A percentile compares a stretch with the other conserved stretches of the same genome.
phyloP scores from a whole-genome alignment of 2,888 invertebrate species.

The Epiblema foenella region DNA sequence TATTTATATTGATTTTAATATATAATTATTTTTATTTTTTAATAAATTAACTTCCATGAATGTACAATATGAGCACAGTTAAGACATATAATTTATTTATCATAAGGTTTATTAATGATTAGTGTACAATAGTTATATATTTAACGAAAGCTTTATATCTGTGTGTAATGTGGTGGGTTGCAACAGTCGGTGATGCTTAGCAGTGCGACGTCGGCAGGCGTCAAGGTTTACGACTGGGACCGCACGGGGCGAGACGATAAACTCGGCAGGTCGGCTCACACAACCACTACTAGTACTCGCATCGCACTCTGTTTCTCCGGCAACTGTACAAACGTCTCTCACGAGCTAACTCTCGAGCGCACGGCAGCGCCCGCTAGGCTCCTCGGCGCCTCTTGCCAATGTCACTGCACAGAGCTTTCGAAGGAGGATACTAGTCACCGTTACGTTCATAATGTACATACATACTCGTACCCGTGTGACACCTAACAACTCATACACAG shows the following conservation, averaged over 20 bases:
- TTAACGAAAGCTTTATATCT: conserved; percentile 51
- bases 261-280: conserved; percentile 92
- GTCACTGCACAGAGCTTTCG: conserved; percentile 28
- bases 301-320: conserved; percentile 24
- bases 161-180: conserved; percentile 72
- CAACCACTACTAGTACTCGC: conserved; percentile 43
- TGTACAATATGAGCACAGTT: conserved; percentile 33
- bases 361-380: conserved; percentile 29
- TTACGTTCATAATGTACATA: conserved; percentile 24
- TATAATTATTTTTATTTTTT: neutral
- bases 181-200: conserved; percentile 77
- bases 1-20: neutral
- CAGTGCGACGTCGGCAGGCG: conserved; percentile 66
- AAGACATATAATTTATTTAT: conserved; percentile 32
- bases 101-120: neutral
- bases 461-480: neutral
- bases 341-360: conserved; percentile 34
- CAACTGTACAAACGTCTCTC: conserved; percentile 35
- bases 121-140: conserved; percentile 10
- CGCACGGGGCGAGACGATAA: conserved; percentile 95
- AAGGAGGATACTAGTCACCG: neutral
- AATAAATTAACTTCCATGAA: conserved; percentile 7
- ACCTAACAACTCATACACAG: conserved; percentile 10
- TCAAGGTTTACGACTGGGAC: conserved; percentile 96
- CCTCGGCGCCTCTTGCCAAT: conserved; percentile 29